A percentile compares a stretch with the other conserved stretches of the same genome.
phyloP scores from a whole-genome alignment of 2,888 invertebrate species.

The Pachydiplax longipennis region DNA sequence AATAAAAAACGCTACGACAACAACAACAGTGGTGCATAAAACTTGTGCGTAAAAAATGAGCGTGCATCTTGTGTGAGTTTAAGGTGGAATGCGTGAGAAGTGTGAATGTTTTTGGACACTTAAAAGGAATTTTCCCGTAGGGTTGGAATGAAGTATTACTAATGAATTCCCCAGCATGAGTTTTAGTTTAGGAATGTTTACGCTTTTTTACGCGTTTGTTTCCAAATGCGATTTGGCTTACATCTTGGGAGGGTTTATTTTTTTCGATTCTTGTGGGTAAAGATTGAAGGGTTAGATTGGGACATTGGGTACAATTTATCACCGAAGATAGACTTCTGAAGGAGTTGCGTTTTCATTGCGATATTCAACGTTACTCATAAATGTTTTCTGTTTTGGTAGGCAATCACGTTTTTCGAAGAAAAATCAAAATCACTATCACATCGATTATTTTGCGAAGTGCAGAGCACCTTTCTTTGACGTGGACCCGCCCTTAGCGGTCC shows the following conservation, averaged over 20 bases:
- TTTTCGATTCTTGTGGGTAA: not conserved
- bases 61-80: conserved; percentile 12
- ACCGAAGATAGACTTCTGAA: not conserved
- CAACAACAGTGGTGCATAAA: conserved; percentile 42
- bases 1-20: conserved; percentile 43
- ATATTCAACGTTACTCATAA: not conserved
- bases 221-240: not conserved
- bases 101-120: not conserved
- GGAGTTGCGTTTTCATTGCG: not conserved
- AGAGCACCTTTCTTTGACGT: too few species aligned
- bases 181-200: not conserved
- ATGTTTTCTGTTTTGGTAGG: not conserved
- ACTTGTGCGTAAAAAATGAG: conserved; percentile 43
- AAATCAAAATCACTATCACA: not conserved
- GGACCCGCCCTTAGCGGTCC: too few species aligned
- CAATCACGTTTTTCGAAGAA: not conserved
- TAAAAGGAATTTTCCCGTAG: not conserved
- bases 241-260: not conserved
- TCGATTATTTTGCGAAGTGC: not conserved
- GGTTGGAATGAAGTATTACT: not conserved
- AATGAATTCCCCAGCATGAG: not conserved
- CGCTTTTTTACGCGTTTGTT: not conserved
- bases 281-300: not conserved
- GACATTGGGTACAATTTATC: not conserved
- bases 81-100: conserved; percentile 1